Conservation (phyloP, 2,797 vertebrate genomes). For the Dendrocincla tyrannina region DNA sequence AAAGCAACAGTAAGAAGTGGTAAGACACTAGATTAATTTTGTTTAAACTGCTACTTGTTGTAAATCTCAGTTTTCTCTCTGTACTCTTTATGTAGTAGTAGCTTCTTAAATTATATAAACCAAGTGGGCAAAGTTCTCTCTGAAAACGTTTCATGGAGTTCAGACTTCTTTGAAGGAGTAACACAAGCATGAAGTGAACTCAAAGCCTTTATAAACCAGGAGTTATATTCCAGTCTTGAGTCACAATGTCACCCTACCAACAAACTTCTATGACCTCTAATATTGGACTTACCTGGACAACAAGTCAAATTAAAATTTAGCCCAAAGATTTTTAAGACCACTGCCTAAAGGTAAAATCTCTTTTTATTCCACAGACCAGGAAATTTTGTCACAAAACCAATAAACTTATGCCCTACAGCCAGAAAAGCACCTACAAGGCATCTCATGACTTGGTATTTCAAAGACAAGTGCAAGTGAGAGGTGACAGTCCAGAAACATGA, state of each 20-base stretch:
- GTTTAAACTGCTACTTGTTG: not conserved
- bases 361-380: not conserved
- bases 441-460: not conserved
- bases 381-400: not conserved
- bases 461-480: conserved; percentile 6
- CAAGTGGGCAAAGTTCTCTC: not conserved
- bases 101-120: not conserved
- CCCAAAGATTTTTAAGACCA: not conserved
- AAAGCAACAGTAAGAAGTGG: not conserved
- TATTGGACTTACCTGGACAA: not conserved
- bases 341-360: not conserved
- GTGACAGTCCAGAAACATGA: conserved; percentile 16
- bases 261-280: not conserved
- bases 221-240: not conserved
- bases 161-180: not conserved
- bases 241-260: not conserved
- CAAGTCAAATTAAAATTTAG: not conserved
- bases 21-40: not conserved
- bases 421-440: not conserved
- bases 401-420: not conserved
- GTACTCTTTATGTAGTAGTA: not conserved
- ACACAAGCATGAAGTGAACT: not conserved
- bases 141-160: not conserved
- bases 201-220: not conserved
- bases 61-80: not conserved